Percentiles rank a stretch among this genome's conserved stretches.
Conservation (phyloP, 2,888 invertebrate genomes). For the Tenthredo notha region DNA sequence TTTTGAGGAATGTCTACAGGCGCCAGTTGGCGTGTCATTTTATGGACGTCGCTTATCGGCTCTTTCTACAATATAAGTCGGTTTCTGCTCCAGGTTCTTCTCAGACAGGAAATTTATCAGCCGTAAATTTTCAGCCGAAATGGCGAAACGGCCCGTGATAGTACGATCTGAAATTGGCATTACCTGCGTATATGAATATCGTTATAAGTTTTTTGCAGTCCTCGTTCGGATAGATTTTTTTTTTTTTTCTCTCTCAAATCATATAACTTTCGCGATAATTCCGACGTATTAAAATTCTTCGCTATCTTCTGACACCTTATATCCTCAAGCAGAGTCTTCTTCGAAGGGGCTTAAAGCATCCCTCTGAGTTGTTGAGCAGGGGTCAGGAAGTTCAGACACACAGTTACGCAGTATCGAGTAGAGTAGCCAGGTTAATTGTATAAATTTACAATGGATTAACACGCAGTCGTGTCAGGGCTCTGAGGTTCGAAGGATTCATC, state of each 20-base stretch:
- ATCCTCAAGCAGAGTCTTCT: too few relatives aligned
- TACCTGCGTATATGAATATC: not conserved
- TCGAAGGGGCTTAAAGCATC: not conserved
- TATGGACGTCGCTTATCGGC: slow-evolving; percentile 29
- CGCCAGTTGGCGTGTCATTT: slow-evolving; percentile 31
- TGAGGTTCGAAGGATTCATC: not conserved
- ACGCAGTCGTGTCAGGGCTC: slow-evolving; percentile 38
- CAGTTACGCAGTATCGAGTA: slow-evolving; percentile 26
- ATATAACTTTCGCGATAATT: too few relatives aligned
- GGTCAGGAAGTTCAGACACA: slow-evolving; percentile 14
- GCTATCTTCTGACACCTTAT: not conserved
- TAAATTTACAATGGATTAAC: slow-evolving; percentile 75
- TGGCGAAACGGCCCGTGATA: not conserved
- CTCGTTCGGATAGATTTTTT: not conserved
- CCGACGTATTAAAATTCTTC: not conserved
- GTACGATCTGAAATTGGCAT: slow-evolving; percentile 11
- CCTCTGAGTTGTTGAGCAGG: not conserved
- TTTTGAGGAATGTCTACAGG: slow-evolving; percentile 19
- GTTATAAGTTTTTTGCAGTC: not conserved
- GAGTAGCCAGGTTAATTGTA: slow-evolving; percentile 70
- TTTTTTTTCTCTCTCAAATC: not conserved
- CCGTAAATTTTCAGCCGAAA: not conserved
- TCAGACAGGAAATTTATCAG: slow-evolving; percentile 38
- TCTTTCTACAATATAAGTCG: slow-evolving; percentile 26
- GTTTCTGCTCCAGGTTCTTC: not conserved